Percentiles rank a stretch among this genome's conserved stretches.
Conservation (phyloP, 2,888 invertebrate genomes). For the Neoitamus cyanurus region DNA sequence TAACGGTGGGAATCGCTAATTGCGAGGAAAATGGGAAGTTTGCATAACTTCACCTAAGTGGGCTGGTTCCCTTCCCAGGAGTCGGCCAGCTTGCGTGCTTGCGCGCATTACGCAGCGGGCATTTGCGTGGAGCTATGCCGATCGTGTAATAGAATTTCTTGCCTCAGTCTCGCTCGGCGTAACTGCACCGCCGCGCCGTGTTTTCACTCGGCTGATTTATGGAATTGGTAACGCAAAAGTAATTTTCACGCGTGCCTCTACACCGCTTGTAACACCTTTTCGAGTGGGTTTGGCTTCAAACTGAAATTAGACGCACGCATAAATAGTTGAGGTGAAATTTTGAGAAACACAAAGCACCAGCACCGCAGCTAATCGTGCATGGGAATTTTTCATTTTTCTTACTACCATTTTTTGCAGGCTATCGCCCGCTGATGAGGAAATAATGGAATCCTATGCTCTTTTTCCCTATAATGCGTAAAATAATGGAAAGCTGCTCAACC, state of each 20-base stretch:
- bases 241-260: background rate
- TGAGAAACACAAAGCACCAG: background rate
- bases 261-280: background rate
- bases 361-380: background rate
- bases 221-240: background rate
- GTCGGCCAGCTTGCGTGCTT: background rate
- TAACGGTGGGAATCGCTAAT: background rate
- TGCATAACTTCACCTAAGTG: background rate
- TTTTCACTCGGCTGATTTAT: background rate
- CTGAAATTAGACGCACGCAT: background rate
- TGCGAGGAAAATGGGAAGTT: background rate
- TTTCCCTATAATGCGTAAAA: too few relatives aligned
- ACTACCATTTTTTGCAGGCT: background rate
- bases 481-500: too few relatives aligned
- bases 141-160: background rate
- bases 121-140: background rate
- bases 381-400: background rate
- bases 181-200: background rate
- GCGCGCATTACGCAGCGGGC: background rate
- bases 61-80: background rate
- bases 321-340: background rate
- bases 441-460: background rate
- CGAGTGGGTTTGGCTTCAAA: background rate
- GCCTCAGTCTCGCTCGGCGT: background rate
- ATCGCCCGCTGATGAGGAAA: background rate